Evolutionary conservation across 1,140 invertebrate genomes (phyloP).

Genomic region (Zaprionus gabonicus): DNA sequence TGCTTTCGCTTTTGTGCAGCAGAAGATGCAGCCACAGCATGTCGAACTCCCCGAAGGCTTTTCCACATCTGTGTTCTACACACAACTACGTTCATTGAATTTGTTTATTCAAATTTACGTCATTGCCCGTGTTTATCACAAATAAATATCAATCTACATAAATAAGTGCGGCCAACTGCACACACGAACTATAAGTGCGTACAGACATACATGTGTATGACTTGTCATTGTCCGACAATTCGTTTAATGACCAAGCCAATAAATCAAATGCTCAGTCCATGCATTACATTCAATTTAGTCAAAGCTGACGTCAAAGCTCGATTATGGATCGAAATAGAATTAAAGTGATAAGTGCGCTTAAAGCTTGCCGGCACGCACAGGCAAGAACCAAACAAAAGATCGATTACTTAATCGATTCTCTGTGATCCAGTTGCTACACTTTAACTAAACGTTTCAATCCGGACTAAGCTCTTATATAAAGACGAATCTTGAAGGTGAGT

Average conservation of each 20-base stretch:
- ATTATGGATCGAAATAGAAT: conserved; percentile 1
- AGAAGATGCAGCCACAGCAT: neutral
- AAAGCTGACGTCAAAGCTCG: conserved; percentile 37
- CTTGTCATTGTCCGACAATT: conserved; percentile 71
- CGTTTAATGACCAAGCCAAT: conserved; percentile 79
- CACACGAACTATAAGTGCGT: conserved; percentile 8
- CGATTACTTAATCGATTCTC: conserved; percentile 15
- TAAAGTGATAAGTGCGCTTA: neutral
- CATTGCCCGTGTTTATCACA: conserved; percentile 71
- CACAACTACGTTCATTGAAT: conserved; percentile 54
- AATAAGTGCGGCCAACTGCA: conserved; percentile 52
- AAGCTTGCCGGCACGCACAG: conserved; percentile 1
- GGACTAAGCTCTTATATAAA: neutral
- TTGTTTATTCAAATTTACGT: conserved; percentile 81
- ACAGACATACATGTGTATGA: conserved; percentile 8
- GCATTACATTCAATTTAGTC: conserved; percentile 55
- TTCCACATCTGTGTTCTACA: conserved; percentile 27
- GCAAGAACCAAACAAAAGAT: conserved; percentile 8
- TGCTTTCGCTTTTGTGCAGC: conserved; percentile 14
- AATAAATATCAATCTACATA: conserved; percentile 72
- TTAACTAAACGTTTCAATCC: neutral
- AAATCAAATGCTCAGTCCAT: conserved; percentile 71
- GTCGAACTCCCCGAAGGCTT: conserved; percentile 45
- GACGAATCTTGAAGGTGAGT: neutral
- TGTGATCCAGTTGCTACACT: neutral